Evolutionary conservation across 92 coral and sea anemone species (phyloP), one percentile per base, ranked within the genome.

Genomic region (Actinostola sp.): DNA sequence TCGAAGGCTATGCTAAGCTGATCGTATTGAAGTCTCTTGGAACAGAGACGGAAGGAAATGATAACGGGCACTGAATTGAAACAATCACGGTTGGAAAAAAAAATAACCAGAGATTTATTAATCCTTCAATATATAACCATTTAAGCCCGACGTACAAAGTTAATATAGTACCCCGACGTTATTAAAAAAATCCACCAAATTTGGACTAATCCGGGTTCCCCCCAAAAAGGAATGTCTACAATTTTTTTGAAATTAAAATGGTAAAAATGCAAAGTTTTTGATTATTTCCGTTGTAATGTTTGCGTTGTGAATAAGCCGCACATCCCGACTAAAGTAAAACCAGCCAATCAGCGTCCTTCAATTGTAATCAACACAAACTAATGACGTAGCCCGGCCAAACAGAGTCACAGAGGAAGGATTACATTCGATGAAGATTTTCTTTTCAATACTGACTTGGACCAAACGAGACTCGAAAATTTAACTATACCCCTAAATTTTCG

Each of bases 271-370:
- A 61, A 42, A 34, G 43, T 61, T 61, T 61, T 61, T 61, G 43
- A 61, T 61, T 31, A 61, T 61, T 61, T 61, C 66, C 66, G 66
- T 20, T 61, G 43, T 61, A 61, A 61, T 61, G 66, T 61, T 61
- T 61, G 66, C 38, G 43, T 61, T 61, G 17, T 61, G 46, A 31
- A 44, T 61, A 61, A 61, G 66, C 66, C 66, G 44, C 66, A 35
- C 33, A 61, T 61, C 49, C 66, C 66, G 66, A 61, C 66, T 35
- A 34, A 42, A 61, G 33, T 61, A 61, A 61, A 42, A 34, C 34
- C 66, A 42, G 34, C 66, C 66, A 61, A 61, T 61, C 23, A 23
- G 28, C 20, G 46, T 1, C 42, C 21, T 42, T 1, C 66, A 61
- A 61, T 34, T 61, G 66, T 61, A 61, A 61, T 61, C 66, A 61